Conservation (phyloP, 2,888 invertebrate genomes). For the Metellina segmentata region DNA sequence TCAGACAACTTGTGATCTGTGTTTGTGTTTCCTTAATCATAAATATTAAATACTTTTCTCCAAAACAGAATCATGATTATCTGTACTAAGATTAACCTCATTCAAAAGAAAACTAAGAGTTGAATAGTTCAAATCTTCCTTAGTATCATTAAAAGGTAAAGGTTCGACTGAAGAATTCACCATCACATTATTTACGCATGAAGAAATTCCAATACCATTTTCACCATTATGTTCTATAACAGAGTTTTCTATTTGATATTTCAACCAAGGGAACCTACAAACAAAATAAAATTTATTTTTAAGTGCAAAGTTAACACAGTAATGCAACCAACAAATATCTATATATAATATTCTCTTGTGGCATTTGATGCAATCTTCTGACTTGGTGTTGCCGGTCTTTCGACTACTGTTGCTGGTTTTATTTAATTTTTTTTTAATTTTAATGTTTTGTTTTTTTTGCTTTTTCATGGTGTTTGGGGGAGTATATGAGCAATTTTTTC, state of each 20-base stretch:
- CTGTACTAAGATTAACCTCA: conserved; percentile 55
- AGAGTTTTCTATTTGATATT: conserved; percentile 50
- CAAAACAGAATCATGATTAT: conserved; percentile 19
- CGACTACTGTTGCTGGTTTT: no score
- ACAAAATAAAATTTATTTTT: background rate
- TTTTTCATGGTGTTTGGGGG: no score
- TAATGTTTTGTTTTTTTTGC: no score
- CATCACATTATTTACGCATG: conserved; percentile 1
- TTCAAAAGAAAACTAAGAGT: conserved; percentile 60
- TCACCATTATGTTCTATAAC: conserved; percentile 37
- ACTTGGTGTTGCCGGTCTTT: no score
- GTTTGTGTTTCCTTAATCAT: no score
- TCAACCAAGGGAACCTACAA: conserved; percentile 71
- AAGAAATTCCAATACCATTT: conserved; percentile 60
- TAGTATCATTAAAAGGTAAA: background rate
- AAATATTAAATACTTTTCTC: background rate
- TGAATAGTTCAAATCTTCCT: conserved; percentile 62
- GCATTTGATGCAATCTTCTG: no score
- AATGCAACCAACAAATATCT: background rate
- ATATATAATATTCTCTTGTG: background rate
- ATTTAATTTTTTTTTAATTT: no score
- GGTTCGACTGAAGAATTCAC: background rate
- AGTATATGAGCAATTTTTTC: no score
- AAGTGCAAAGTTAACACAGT: background rate
- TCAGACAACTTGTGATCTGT: no score